A percentile compares a stretch with the other conserved stretches of the same genome.
Conservation (phyloP, 2,113 vertebrate genomes). For the Bubo scandiacus region DNA sequence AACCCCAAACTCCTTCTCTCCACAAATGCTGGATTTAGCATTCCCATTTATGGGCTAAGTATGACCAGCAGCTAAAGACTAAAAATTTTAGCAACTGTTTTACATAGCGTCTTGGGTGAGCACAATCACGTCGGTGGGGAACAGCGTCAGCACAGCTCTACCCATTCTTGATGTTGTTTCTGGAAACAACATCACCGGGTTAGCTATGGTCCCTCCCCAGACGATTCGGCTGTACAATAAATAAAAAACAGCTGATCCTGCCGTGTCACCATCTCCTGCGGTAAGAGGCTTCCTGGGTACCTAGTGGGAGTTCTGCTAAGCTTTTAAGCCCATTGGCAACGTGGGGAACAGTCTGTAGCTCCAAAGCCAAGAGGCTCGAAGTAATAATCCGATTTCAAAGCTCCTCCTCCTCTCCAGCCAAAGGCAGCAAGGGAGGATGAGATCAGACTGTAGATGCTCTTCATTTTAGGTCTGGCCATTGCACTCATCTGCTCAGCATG, state of each 20-base stretch:
- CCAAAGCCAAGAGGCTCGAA: slow-evolving; percentile 67
- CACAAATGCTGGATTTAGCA: background rate
- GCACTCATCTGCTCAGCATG: slow-evolving; percentile 55
- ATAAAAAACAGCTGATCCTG: slow-evolving; percentile 73
- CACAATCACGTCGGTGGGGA: background rate
- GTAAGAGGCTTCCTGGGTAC: slow-evolving; percentile 71
- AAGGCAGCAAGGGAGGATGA: slow-evolving; percentile 63
- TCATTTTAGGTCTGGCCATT: slow-evolving; percentile 54
- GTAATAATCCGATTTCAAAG: slow-evolving; percentile 71
- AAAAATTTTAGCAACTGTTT: background rate
- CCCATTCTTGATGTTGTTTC: slow-evolving; percentile 20
- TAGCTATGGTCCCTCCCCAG: background rate
- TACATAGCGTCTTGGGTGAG: background rate
- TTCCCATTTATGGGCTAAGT: background rate
- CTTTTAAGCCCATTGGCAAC: slow-evolving; percentile 71
- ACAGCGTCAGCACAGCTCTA: background rate
- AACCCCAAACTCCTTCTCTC: background rate
- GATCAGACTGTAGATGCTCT: slow-evolving; percentile 67
- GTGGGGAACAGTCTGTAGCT: slow-evolving; percentile 68
- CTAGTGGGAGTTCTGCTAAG: slow-evolving; percentile 72
- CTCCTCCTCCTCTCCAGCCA: slow-evolving; percentile 59
- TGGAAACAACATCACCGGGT: background rate
- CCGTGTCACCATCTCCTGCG: slow-evolving; percentile 49
- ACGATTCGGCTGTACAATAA: slow-evolving; percentile 9
- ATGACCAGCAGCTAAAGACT: background rate